Evolutionary conservation across 2,797 vertebrate genomes (phyloP).

Genomic region (Sardinella longiceps): DNA sequence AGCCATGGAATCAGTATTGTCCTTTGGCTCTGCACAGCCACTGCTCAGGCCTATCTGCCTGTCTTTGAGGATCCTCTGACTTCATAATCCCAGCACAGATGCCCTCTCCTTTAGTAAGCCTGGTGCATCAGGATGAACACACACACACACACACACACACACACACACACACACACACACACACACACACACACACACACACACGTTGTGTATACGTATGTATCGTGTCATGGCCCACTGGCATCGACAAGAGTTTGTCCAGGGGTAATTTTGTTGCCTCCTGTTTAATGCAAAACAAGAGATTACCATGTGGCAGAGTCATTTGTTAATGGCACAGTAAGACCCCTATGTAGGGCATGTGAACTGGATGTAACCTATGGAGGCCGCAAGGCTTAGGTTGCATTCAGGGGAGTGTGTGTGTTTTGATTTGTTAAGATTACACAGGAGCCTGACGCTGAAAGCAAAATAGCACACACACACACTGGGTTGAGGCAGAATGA

Average conservation of each 20-base stretch:
- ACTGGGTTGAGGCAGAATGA: not conserved
- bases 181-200: no score
- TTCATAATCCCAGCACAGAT: not conserved
- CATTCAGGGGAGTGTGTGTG: not conserved
- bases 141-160: no score
- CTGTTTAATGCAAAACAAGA: not conserved
- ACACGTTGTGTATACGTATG: not conserved
- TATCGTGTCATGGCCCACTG: not conserved
- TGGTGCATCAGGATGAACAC: not conserved
- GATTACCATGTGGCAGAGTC: not conserved
- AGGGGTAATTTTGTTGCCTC: not conserved
- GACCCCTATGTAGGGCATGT: not conserved
- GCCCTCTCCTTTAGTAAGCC: not conserved
- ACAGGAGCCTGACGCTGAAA: not conserved
- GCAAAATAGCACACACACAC: not conserved
- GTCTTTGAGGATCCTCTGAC: not conserved
- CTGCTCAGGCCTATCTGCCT: not conserved
- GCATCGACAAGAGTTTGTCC: not conserved
- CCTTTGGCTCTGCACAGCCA: not conserved
- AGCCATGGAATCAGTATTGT: not conserved
- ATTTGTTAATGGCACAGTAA: conserved; percentile 8
- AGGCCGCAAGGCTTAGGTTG: not conserved
- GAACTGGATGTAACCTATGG: not conserved
- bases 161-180: no score
- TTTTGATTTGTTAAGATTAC: not conserved